A percentile compares a stretch with the other conserved stretches of the same genome.
Conservation (phyloP, 2,888 invertebrate genomes). For the Mantis religiosa region DNA sequence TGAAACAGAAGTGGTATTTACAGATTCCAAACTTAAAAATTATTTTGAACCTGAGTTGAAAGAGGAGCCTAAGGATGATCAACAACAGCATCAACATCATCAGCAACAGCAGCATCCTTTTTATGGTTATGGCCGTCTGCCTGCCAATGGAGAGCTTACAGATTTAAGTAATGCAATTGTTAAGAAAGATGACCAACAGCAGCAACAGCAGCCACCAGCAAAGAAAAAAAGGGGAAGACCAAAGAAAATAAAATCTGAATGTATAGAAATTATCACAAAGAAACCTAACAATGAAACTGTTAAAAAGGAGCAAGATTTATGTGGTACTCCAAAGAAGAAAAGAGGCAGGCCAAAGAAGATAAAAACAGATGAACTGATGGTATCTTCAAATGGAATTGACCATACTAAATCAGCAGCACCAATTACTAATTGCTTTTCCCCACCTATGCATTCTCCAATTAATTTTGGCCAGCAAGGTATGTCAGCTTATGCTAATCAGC, state of each 20-base stretch:
- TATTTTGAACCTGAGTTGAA: constrained; percentile 56
- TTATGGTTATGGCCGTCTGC: constrained; percentile 34
- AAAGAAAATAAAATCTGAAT: constrained; percentile 74
- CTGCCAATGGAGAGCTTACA: constrained; percentile 39
- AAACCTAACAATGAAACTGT: constrained; percentile 34
- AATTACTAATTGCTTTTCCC: constrained; percentile 49
- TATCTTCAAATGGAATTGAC: constrained; percentile 37
- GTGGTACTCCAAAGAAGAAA: constrained; percentile 77
- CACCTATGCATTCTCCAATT: constrained; percentile 50
- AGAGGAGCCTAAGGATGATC: constrained; percentile 38
- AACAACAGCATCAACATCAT: background rate
- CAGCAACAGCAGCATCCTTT: constrained; percentile 26
- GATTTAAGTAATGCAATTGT: constrained; percentile 50
- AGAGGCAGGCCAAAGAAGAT: constrained; percentile 85
- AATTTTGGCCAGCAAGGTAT: constrained; percentile 44
- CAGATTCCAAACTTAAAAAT: constrained; percentile 63
- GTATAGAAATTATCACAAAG: constrained; percentile 49
- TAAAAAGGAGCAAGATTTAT: constrained; percentile 42
- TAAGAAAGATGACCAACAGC: constrained; percentile 44
- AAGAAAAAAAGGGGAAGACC: constrained; percentile 89
- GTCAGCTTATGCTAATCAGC: constrained; percentile 35
- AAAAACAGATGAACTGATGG: constrained; percentile 56
- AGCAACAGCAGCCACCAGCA: constrained; percentile 48
- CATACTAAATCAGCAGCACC: constrained; percentile 46
- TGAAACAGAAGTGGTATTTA: constrained; percentile 83